A percentile compares a stretch with the other conserved stretches of the same genome.
phyloP scores from a whole-genome alignment of 2,797 vertebrate genomes.

The Picus viridis region DNA sequence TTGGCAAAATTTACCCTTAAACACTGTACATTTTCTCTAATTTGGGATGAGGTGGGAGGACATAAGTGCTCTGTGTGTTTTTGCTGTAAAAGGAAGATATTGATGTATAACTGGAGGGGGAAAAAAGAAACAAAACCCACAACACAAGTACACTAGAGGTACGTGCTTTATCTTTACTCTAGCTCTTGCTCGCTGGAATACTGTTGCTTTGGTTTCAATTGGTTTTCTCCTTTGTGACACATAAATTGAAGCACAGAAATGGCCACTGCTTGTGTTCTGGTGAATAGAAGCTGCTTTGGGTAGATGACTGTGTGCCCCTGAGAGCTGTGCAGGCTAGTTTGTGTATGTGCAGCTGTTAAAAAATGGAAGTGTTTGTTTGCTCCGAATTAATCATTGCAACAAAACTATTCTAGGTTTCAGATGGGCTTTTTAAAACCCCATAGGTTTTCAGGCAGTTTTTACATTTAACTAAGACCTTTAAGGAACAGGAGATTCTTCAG shows the following conservation, averaged over 20 bases:
- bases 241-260: neutral
- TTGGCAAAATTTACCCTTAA: neutral
- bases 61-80: neutral
- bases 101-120: neutral
- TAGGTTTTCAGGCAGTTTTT: neutral
- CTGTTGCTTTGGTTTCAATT: neutral
- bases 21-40: rapidly evolving
- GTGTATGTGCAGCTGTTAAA: neutral
- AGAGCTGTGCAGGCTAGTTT: neutral
- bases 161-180: neutral
- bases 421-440: neutral
- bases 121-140: neutral
- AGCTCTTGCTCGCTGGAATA: neutral
- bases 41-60: neutral
- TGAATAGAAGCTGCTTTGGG: neutral
- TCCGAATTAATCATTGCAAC: neutral
- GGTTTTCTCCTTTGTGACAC: neutral
- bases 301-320: neutral
- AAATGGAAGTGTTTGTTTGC: neutral
- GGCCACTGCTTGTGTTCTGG: neutral
- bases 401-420: neutral
- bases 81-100: neutral
- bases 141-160: neutral
- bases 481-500: neutral
- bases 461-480: neutral